Evolutionary conservation across 2,797 vertebrate species (phyloP), one percentile per base, ranked within the genome.

Genomic region (Coreius guichenoti): DNA sequence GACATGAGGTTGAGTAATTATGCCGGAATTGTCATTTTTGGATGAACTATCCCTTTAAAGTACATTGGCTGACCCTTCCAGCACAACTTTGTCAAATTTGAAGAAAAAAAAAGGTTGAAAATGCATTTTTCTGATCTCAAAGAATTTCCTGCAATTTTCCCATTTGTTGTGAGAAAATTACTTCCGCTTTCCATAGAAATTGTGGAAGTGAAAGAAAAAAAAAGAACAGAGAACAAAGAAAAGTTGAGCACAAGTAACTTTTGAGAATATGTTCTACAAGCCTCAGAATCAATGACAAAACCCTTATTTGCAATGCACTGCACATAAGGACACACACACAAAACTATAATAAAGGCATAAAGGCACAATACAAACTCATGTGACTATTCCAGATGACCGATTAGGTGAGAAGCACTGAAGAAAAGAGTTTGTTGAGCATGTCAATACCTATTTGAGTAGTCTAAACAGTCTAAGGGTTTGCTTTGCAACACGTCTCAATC

Each of bases 211-310:
- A 5, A 13, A 43, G 29, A 39, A 58, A 13, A 31, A 49, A 85
- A 7, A 12, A 12, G 36, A 61, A 72, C 23, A 9, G 26, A 17
- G 54, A 56, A 69, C 3, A 29, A 76, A 70, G 54, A 72, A 61
- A 49, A 72, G 26, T 63, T 36, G 14, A 78, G 23, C 26, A 65
- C 58, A 17, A 56, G 11, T 33, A 33, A 47, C 70, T 61, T 51
- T 43, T 39, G 14, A 9, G 4, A 80, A 54, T 3, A 81, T 17
- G 31, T 56, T 54, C 65, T 51, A 36, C 14, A 63, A 75, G n/a
- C 31, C 13, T 56, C 31, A 43, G 31, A 86, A 78, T 63, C 74
- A 39, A 19, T 49, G 29, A 86, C 23, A 49, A 54, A 68, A 19
- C 51, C n/a, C 45, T 80, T 33, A n/a, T 33, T 80, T 63, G 51